Evolutionary conservation across 2,888 invertebrate genomes (phyloP).

Genomic region (Dynastes grantii): DNA sequence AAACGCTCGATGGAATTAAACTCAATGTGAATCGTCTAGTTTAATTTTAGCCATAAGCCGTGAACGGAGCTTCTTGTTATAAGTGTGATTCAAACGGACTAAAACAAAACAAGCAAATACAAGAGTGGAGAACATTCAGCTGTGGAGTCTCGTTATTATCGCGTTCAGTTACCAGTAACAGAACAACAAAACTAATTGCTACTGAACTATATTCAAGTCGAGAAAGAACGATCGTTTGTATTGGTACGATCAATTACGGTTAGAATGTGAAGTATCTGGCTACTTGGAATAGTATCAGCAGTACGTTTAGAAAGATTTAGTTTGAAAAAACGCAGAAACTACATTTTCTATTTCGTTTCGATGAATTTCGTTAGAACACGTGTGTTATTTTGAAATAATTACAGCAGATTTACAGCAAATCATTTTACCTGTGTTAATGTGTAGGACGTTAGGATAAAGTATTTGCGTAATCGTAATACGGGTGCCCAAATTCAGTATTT

Average conservation of each 20-base stretch:
- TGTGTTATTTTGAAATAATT: not conserved
- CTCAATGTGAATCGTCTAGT: conserved; percentile 32
- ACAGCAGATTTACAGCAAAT: not conserved
- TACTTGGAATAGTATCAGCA: conserved; percentile 7
- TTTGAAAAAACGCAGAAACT: not conserved
- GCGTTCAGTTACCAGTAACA: not conserved
- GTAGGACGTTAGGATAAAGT: too few species aligned
- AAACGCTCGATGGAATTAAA: conserved; percentile 28
- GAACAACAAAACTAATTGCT: conserved; percentile 42
- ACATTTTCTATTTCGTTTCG: not conserved
- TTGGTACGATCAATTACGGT: conserved; percentile 17
- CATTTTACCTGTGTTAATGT: too few species aligned
- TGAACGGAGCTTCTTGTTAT: conserved; percentile 35
- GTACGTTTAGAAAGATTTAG: not conserved
- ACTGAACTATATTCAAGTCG: conserved; percentile 40
- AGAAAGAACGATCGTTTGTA: not conserved
- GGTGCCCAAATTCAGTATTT: too few species aligned
- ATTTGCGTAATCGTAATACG: too few species aligned
- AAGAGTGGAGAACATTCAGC: conserved; percentile 18
- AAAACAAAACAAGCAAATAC: conserved; percentile 31
- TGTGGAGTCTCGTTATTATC: conserved; percentile 34
- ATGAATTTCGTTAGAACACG: not conserved
- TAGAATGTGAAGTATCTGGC: not conserved
- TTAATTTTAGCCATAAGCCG: conserved; percentile 37
- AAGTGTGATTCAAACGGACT: conserved; percentile 36